Evolutionary conservation across 2,888 invertebrate genomes (phyloP), one percentile per base, ranked within the genome.

Genomic region (Sphinx pinastri): DNA sequence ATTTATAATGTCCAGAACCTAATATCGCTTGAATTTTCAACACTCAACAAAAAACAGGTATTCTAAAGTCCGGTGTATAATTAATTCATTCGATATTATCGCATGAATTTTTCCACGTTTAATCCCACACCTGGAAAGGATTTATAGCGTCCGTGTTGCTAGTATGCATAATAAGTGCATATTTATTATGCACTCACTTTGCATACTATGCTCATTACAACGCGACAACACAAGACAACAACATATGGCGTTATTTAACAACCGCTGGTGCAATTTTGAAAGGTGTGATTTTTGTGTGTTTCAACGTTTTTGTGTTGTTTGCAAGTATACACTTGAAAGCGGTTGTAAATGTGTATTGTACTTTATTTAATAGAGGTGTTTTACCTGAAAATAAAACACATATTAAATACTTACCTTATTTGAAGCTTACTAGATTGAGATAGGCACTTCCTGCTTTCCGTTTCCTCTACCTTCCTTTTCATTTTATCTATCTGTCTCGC

Each of bases 161-260:
- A 63, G 47, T 63, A 63, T 63, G 63, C 63, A 63, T 63, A 63
- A 47, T 19, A 19, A 63, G 63, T 63, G 63, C 63, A 63, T 63
- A 63, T 63, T 63, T 49, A 63, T 49, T 63, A 63, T 63, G 47
- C 47, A 19, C 63, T 63, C 63, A 47, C 63, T 63, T 63, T 63
- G 63, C 63, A 63, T 63, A 63, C 63, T 63, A 49, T 63, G 49
- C 63, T 63, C 63, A 63, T 63, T 63, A 63, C 63, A 7, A 31
- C 63, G 63, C 63, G 63, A 63, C 63, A 63, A 63, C 63, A 49
- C 19, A 47, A 47, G 63, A 63, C 63, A 63, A 11, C 31, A 13
- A 68, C 31, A 58, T 68, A 58, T 57, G 55, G 45, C 19, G 49
- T 68, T 51, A 51, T 49, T 47, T 47, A 49, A 63, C 63, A 63